Conservation (phyloP, 2,797 vertebrate genomes). For the Chloroceryle amazona region DNA sequence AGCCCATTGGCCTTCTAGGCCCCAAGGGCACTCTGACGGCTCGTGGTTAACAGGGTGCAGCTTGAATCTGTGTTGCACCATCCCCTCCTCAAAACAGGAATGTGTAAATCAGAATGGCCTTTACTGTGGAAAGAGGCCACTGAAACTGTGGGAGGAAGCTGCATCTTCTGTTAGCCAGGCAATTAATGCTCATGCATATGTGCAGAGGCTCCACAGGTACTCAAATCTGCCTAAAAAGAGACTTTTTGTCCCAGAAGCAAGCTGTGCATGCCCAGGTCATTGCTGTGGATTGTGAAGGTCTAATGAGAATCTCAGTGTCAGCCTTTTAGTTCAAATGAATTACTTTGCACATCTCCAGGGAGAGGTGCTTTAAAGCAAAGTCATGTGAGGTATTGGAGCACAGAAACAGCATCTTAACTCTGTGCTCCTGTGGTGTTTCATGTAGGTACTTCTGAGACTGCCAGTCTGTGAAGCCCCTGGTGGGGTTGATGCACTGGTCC, state of each 20-base stretch:
- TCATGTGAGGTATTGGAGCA: not conserved
- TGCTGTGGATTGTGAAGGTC: not conserved
- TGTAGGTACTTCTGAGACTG: not conserved
- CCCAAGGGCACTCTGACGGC: not conserved
- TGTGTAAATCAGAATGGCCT: not conserved
- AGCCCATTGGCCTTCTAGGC: not conserved
- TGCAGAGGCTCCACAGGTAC: not conserved
- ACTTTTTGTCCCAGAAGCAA: not conserved
- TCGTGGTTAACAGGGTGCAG: not conserved
- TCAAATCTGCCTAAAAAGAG: not conserved
- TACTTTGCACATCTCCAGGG: not conserved
- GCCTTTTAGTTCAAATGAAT: not conserved
- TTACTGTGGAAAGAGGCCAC: not conserved
- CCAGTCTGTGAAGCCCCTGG: not conserved
- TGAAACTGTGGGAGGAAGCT: not conserved
- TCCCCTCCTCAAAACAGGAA: not conserved
- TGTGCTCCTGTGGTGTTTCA: not conserved
- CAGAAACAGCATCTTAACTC: not conserved
- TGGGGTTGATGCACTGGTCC: not conserved
- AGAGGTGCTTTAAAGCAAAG: not conserved
- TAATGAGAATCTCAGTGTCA: not conserved
- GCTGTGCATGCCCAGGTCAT: not conserved
- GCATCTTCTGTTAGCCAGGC: not conserved
- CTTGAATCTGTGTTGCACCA: not conserved
- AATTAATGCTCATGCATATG: fast-evolving